Evolutionary conservation across 2,888 invertebrate species (phyloP).

Genomic region (Zootermopsis nevadensis): DNA sequence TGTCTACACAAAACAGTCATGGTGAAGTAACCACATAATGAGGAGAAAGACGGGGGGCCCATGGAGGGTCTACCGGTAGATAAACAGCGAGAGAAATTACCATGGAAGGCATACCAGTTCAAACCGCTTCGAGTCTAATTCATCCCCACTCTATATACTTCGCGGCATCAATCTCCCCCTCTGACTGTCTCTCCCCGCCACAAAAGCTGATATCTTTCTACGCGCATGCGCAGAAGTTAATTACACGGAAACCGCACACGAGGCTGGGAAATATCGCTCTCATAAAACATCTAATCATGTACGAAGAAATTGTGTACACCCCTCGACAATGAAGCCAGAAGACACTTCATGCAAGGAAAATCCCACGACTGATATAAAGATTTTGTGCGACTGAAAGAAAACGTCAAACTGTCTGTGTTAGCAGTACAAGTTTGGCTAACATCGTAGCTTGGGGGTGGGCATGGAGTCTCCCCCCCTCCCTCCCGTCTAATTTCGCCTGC

Average conservation of each 20-base stretch:
- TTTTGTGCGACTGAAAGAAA: no score
- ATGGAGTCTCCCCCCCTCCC: no score
- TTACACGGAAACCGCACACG: neutral
- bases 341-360: no score
- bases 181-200: neutral
- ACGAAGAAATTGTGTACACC: no score
- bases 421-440: no score
- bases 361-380: no score
- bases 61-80: neutral
- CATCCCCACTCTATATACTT: neutral
- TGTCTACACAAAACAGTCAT: neutral
- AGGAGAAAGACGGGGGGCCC: neutral
- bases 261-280: no score
- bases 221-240: neutral
- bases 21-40: neutral
- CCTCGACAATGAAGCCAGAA: no score
- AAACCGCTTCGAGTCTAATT: conserved; percentile 23
- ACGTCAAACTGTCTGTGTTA: no score
- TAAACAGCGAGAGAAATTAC: neutral
- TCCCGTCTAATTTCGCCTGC: no score
- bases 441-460: no score
- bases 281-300: no score
- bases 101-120: conserved; percentile 39
- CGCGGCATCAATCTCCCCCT: neutral
- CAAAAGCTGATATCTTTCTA: neutral